phyloP scores from a whole-genome alignment of 2,888 invertebrate species.

The Taphrorychus bicolor region DNA sequence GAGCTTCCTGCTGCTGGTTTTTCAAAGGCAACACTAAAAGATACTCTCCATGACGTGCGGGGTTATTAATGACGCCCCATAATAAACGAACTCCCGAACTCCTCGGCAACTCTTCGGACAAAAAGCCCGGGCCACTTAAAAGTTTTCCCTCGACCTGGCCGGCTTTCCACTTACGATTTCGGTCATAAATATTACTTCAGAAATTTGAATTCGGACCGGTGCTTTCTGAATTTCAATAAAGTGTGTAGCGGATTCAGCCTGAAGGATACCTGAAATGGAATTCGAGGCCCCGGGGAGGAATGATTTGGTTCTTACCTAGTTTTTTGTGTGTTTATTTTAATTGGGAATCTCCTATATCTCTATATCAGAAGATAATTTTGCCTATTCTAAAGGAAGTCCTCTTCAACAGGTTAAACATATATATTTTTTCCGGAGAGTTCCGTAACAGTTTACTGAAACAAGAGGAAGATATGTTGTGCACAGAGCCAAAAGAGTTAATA shows the following conservation, averaged over 20 bases:
- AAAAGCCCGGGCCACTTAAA: slow-evolving; percentile 37
- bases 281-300: slow-evolving; percentile 22
- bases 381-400: too few species aligned
- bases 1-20: not conserved
- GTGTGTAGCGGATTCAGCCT: slow-evolving; percentile 18
- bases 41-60: not conserved
- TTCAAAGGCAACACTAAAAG: not conserved
- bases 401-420: too few species aligned
- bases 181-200: slow-evolving; percentile 41
- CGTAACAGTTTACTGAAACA: too few species aligned
- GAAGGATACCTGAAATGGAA: slow-evolving; percentile 37
- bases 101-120: slow-evolving; percentile 21
- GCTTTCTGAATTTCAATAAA: slow-evolving; percentile 41
- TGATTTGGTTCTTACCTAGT: slow-evolving; percentile 23
- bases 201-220: slow-evolving; percentile 40
- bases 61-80: slow-evolving; percentile 31
- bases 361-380: too few species aligned
- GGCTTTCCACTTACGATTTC: slow-evolving; percentile 39
- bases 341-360: too few species aligned
- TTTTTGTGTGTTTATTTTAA: too few species aligned
- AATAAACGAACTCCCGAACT: slow-evolving; percentile 34
- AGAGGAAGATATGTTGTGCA: too few species aligned
- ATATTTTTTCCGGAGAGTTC: too few species aligned
- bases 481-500: too few species aligned
- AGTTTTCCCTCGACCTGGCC: slow-evolving; percentile 35